phyloP scores from a whole-genome alignment of 2,797 vertebrate genomes.

The Lemur catta region DNA sequence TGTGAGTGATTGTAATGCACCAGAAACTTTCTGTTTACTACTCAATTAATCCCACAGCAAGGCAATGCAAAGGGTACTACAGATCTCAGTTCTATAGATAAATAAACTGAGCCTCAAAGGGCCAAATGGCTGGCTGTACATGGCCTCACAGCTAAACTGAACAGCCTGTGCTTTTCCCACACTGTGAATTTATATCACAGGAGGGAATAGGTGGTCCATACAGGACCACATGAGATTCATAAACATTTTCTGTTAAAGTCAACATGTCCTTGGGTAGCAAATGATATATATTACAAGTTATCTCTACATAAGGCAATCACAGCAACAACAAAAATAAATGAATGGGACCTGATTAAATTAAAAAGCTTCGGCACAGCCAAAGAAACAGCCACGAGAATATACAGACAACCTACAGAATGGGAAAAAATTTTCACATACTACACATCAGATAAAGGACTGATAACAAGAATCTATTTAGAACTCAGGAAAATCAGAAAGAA shows the following conservation, averaged over 20 bases:
- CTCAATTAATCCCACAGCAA: neutral
- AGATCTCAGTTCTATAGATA: neutral
- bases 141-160: neutral
- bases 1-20: neutral
- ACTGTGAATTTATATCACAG: neutral
- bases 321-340: too few species aligned
- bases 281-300: neutral
- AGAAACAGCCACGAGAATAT: too few species aligned
- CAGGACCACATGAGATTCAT: neutral
- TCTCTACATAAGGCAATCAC: neutral
- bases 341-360: too few species aligned
- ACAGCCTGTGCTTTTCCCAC: neutral
- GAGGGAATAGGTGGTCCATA: neutral
- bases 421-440: too few species aligned
- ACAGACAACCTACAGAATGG: too few species aligned
- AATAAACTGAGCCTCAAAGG: neutral
- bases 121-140: neutral
- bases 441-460: too few species aligned
- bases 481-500: too few species aligned
- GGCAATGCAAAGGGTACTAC: neutral
- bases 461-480: too few species aligned
- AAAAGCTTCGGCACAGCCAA: too few species aligned
- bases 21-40: neutral
- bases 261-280: neutral
- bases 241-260: neutral